A percentile compares a stretch with the other conserved stretches of the same genome.
Evolutionary conservation across 2,797 vertebrate species (phyloP).

Genomic region (Eleutherodactylus coqui): DNA sequence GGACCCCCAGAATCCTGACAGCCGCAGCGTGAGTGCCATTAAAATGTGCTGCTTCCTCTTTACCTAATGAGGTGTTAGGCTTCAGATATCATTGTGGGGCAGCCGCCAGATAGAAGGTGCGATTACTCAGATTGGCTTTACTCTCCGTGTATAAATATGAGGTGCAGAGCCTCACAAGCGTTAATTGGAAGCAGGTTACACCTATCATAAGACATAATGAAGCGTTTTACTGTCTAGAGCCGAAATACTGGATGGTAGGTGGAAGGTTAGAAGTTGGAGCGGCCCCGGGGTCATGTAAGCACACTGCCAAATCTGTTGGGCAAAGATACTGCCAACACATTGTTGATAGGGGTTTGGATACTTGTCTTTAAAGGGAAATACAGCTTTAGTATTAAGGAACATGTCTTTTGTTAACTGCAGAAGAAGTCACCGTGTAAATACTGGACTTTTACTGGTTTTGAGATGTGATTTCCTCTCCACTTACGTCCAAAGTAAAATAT

Average conservation of each 20-base stretch:
- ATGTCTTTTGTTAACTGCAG: no score
- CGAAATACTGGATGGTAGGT: not conserved
- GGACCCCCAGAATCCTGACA: constrained; percentile 39
- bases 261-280: not conserved
- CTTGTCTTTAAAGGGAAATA: no score
- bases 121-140: not conserved
- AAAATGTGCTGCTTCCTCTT: not conserved
- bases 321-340: not conserved
- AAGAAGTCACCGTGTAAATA: no score
- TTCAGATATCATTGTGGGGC: not conserved
- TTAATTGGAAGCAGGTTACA: not conserved
- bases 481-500: no score
- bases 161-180: not conserved
- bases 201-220: not conserved
- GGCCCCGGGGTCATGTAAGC: no score
- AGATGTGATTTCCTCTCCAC: no score
- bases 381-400: no score
- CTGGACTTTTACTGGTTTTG: no score
- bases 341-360: not conserved
- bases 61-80: constrained; percentile 28
- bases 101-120: no score
- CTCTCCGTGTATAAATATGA: not conserved
- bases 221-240: not conserved
- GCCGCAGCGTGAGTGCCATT: not conserved
- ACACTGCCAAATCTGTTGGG: not conserved